Conservation (phyloP, 2,113 vertebrate genomes). For the Thymallus thymallus region DNA sequence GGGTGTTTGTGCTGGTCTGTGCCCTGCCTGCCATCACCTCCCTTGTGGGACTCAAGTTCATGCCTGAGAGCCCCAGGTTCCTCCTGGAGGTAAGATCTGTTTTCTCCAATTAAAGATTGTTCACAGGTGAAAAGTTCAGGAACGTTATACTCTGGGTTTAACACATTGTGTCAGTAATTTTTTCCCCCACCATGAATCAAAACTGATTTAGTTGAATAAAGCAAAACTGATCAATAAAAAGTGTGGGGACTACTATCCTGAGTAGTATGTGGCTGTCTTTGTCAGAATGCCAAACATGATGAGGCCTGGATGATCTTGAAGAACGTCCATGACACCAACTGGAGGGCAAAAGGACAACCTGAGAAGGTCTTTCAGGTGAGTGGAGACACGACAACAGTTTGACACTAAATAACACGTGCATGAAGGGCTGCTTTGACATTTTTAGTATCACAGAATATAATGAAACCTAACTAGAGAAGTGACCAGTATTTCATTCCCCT, state of each 20-base stretch:
- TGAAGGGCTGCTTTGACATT: too few relatives aligned
- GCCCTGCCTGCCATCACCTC: slow-evolving; percentile 85
- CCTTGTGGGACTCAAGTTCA: slow-evolving; percentile 87
- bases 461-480: background rate
- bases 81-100: slow-evolving; percentile 85
- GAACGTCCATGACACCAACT: slow-evolving; percentile 93
- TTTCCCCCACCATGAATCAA: too few relatives aligned
- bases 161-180: too few relatives aligned
- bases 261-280: slow-evolving; percentile 22
- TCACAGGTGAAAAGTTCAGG: background rate
- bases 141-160: background rate
- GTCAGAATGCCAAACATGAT: slow-evolving; percentile 90
- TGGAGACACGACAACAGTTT: background rate
- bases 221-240: too few relatives aligned
- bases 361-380: slow-evolving; percentile 95
- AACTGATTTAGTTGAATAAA: too few relatives aligned
- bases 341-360: slow-evolving; percentile 90
- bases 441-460: background rate
- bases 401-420: background rate
- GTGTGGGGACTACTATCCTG: too few relatives aligned
- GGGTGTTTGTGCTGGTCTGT: slow-evolving; percentile 89
- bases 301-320: slow-evolving; percentile 99
- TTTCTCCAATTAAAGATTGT: background rate
- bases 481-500: background rate
- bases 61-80: slow-evolving; percentile 95